phyloP scores from a whole-genome alignment of 37 sponge, comb jelly and placozoan genomes.

The Cliona cf. orientalis region DNA sequence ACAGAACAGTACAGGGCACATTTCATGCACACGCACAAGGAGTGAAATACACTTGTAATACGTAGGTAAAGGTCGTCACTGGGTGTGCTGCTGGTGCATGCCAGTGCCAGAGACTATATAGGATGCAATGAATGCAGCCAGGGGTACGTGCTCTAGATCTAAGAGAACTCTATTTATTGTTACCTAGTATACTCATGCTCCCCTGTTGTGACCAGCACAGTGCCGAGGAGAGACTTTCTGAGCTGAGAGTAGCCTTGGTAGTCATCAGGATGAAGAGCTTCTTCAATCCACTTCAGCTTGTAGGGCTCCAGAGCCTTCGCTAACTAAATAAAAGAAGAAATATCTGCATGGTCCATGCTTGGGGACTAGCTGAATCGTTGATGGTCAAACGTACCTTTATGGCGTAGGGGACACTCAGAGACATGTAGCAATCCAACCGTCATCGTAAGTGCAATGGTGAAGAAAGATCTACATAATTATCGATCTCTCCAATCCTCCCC shows the following conservation, averaged over 20 bases:
- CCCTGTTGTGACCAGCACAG: slow-evolving; percentile 78
- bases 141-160: no score
- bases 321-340: slow-evolving; percentile 21
- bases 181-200: slow-evolving; percentile 91
- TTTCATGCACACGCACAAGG: not conserved
- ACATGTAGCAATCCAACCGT: slow-evolving; percentile 94
- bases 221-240: slow-evolving; percentile 48
- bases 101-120: no score
- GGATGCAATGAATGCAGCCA: no score
- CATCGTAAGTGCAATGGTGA: not conserved
- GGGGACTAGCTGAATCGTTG: not conserved
- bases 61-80: not conserved
- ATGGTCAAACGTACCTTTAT: slow-evolving; percentile 50
- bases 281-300: slow-evolving; percentile 88
- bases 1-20: not conserved
- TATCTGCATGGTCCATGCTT: not conserved
- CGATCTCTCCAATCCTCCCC: not conserved
- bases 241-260: slow-evolving; percentile 78
- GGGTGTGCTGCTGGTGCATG: no score
- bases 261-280: slow-evolving; percentile 84
- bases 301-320: slow-evolving; percentile 65
- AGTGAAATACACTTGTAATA: not conserved
- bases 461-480: not conserved
- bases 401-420: slow-evolving; percentile 78
- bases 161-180: not conserved